Conservation (phyloP, 2,797 vertebrate species). For the Columba guinea region DNA sequence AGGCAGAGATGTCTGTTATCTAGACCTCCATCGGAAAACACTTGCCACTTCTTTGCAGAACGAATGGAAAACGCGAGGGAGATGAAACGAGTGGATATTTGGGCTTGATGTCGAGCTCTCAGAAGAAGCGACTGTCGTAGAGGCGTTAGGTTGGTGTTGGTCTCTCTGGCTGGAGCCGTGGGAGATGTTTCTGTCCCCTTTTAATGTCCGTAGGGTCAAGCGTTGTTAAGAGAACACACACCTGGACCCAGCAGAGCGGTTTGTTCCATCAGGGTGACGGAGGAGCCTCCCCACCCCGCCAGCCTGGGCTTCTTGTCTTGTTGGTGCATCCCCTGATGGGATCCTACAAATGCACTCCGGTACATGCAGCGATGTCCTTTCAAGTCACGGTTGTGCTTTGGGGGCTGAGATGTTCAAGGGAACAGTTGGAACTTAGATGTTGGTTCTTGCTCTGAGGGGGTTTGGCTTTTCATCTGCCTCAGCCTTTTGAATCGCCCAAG, state of each 20-base stretch:
- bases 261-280: background rate
- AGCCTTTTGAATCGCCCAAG: background rate
- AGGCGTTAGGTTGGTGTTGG: fast-evolving
- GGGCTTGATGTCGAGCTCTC: background rate
- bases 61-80: background rate
- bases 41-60: background rate
- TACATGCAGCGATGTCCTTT: background rate
- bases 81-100: background rate
- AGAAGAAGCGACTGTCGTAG: fast-evolving
- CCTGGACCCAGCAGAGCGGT: background rate
- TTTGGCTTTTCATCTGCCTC: background rate
- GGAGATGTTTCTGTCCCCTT: background rate
- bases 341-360: background rate
- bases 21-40: background rate
- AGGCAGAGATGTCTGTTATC: background rate
- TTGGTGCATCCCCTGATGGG: background rate
- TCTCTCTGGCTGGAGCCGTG: background rate
- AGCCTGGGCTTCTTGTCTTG: too few relatives aligned
- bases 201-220: background rate
- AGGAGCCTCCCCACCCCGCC: background rate
- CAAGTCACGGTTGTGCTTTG: background rate
- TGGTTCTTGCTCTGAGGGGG: background rate
- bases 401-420: background rate
- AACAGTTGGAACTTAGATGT: background rate
- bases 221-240: background rate